These are phyloP conservation scores for Protobothrops flavoviridis DNA, from an alignment of 2,113 vertebrate genomes.

Conservation along the genomic window DNA sequence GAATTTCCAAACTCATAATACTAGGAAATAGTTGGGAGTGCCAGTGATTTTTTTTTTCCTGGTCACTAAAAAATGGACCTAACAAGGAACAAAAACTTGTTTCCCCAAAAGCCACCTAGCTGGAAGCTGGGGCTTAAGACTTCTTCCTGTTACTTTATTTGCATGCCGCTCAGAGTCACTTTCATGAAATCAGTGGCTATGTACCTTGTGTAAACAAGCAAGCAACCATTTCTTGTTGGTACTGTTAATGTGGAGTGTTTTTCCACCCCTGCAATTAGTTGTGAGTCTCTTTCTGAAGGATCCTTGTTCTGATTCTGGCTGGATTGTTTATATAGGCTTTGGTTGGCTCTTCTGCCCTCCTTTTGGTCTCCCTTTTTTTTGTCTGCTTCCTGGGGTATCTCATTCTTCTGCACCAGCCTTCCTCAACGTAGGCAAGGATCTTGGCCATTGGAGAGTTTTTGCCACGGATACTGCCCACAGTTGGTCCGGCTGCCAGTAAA, in stretches of 20 bases:
- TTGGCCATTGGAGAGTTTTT: not conserved
- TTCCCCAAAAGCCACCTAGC: not conserved
- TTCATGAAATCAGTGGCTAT: not conserved
- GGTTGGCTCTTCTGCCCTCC: not conserved
- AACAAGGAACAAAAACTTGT: not conserved
- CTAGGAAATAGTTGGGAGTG: not conserved
- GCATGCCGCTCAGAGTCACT: not conserved
- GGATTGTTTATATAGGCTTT: not conserved
- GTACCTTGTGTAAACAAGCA: not conserved
- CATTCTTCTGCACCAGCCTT: not conserved
- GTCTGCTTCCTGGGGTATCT: not conserved
- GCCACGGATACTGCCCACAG: not conserved
- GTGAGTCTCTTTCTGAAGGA: not conserved
- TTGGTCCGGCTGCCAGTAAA: not conserved
- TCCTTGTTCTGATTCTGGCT: not conserved
- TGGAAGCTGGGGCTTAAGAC: not conserved
- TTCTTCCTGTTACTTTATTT: not conserved
- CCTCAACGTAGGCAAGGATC: not conserved
- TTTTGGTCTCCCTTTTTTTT: not conserved
- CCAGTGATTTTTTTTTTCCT: not conserved
- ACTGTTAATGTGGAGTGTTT: not conserved
- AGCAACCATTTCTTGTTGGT: not conserved
- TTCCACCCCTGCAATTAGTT: not conserved
- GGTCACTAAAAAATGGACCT: not conserved
- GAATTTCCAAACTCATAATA: not conserved